Evolutionary conservation across 2,888 invertebrate genomes (phyloP).

Genomic region (Cylloceria caligata): DNA sequence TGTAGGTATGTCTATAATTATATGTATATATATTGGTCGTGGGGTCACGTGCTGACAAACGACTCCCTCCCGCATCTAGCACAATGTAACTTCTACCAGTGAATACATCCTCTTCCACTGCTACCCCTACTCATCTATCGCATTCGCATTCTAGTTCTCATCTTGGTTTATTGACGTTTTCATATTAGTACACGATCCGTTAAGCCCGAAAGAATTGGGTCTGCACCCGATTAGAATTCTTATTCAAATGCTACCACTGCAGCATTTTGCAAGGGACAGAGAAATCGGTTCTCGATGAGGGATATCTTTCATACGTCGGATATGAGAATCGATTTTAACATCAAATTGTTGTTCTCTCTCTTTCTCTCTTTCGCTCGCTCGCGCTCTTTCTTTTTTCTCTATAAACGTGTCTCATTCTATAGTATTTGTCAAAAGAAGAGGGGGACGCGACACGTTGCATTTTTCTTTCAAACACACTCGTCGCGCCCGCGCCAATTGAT

Average conservation of each 20-base stretch:
- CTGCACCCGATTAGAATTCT: slow-evolving; percentile 68
- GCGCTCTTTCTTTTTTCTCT: background rate
- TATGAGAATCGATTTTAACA: slow-evolving; percentile 61
- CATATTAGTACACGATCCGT: slow-evolving; percentile 70
- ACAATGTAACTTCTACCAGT: background rate
- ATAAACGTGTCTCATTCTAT: too few relatives aligned
- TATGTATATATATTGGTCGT: background rate
- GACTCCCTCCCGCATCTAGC: slow-evolving; percentile 7
- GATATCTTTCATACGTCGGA: slow-evolving; percentile 57
- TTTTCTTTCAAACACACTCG: too few relatives aligned
- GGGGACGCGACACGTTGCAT: too few relatives aligned
- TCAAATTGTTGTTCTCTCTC: too few relatives aligned
- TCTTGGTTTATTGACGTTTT: slow-evolving; percentile 75
- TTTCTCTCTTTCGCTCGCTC: too few relatives aligned
- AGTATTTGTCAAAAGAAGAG: too few relatives aligned
- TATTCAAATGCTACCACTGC: slow-evolving; percentile 68
- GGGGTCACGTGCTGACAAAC: background rate
- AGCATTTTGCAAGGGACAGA: background rate
- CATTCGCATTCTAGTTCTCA: slow-evolving; percentile 56
- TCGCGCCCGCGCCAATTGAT: too few relatives aligned
- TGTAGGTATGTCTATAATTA: background rate
- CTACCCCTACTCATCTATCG: slow-evolving; percentile 24
- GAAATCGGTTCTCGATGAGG: slow-evolving; percentile 56
- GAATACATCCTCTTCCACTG: slow-evolving; percentile 18
- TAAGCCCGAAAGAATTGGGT: slow-evolving; percentile 73